phyloP scores from a whole-genome alignment of 1,140 invertebrate genomes.

The Sycophaga agraensis region DNA sequence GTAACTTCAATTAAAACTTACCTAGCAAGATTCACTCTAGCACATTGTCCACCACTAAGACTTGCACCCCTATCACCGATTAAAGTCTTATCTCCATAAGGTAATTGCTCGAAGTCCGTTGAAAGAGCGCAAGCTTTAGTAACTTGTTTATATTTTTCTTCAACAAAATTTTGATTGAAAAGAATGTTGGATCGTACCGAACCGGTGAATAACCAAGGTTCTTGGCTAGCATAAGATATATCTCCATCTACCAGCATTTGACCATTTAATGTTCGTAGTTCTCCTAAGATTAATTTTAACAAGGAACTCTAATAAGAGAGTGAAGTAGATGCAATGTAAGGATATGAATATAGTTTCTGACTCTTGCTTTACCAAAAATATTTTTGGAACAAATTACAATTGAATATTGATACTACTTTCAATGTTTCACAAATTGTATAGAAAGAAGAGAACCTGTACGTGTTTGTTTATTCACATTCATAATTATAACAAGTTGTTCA shows the following conservation, averaged over 20 bases:
- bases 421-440: no score
- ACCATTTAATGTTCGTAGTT: slow-evolving; percentile 66
- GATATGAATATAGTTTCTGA: no score
- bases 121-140: slow-evolving; percentile 73
- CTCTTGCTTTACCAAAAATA: no score
- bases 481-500: no score
- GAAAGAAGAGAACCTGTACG: no score
- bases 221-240: slow-evolving; percentile 74
- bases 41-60: slow-evolving; percentile 88
- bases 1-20: neutral
- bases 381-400: no score
- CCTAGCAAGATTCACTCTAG: slow-evolving; percentile 79
- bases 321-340: no score
- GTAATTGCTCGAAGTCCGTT: slow-evolving; percentile 74
- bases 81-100: slow-evolving; percentile 81
- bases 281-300: slow-evolving; percentile 72
- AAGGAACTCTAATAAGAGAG: slow-evolving; percentile 66
- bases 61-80: slow-evolving; percentile 83
- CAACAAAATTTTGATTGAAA: slow-evolving; percentile 63
- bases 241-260: slow-evolving; percentile 63
- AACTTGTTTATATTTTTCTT: slow-evolving; percentile 69
- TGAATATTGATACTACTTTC: no score
- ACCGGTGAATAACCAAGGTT: slow-evolving; percentile 64
- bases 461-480: no score
- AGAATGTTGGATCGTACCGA: slow-evolving; percentile 43